Percentiles rank a stretch among this genome's conserved stretches.
phyloP scores from a whole-genome alignment of 1,140 invertebrate genomes.

The roundworm (Caenorhabditis elegans) region WBcel235 BX284604.4:11139001-11139500 shows the following conservation, averaged over 20 bases:
- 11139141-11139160: slow-evolving; percentile 75
- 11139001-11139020: too few species aligned
- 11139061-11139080: too few species aligned
- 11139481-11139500: slow-evolving; percentile 79
- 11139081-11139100: too few species aligned
- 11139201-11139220: slow-evolving; percentile 99
- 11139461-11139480: slow-evolving; percentile 79
- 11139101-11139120: neutral
- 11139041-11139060: too few species aligned
- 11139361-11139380: slow-evolving; percentile 89
- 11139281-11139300: slow-evolving; percentile 73
- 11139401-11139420: slow-evolving; percentile 80
- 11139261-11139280: neutral
- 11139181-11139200: slow-evolving; percentile 91
- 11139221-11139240: slow-evolving; percentile 97
- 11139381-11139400: slow-evolving; percentile 78
- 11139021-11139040: too few species aligned
- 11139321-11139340: slow-evolving; percentile 97
- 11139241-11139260: slow-evolving; percentile 72
- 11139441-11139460: slow-evolving; percentile 83
- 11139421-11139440: slow-evolving; percentile 81
- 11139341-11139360: slow-evolving; percentile 91
- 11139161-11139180: slow-evolving; percentile 85
- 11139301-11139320: slow-evolving; percentile 84
- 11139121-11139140: slow-evolving; percentile 85